phyloP scores from a whole-genome alignment of 2,113 vertebrate genomes.

The Hiodon tergisus region DNA sequence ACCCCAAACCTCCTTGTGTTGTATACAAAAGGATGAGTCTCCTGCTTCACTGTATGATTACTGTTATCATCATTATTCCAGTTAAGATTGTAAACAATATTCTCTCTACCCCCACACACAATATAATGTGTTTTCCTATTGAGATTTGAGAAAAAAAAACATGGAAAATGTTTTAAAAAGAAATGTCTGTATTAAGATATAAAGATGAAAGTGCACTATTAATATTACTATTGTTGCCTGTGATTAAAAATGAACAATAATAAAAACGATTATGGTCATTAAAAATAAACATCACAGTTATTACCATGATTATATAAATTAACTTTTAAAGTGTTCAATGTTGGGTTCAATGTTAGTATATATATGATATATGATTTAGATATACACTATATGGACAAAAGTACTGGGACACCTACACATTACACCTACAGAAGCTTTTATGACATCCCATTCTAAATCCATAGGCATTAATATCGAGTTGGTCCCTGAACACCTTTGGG shows the following conservation, averaged over 20 bases:
- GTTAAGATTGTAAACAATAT: slow-evolving; percentile 67
- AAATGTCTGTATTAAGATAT: slow-evolving; percentile 71
- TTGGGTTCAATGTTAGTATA: slow-evolving; percentile 19
- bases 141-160: slow-evolving; percentile 20
- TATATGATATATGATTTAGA: too few relatives aligned
- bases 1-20: slow-evolving; percentile 1
- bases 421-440: too few relatives aligned
- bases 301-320: slow-evolving; percentile 65
- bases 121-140: slow-evolving; percentile 59
- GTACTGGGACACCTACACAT: too few relatives aligned
- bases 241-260: slow-evolving; percentile 63
- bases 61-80: slow-evolving; percentile 54
- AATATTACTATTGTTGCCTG: slow-evolving; percentile 64
- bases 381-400: too few relatives aligned
- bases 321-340: slow-evolving; percentile 50
- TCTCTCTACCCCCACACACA: slow-evolving; percentile 60
- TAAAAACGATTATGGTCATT: slow-evolving; percentile 65
- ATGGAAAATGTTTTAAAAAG: slow-evolving; percentile 46
- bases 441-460: too few relatives aligned
- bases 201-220: slow-evolving; percentile 72
- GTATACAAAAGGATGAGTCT: slow-evolving; percentile 19
- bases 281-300: slow-evolving; percentile 57
- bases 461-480: too few relatives aligned
- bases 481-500: too few relatives aligned
- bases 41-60: slow-evolving; percentile 34